Evolutionary conservation across 2,888 invertebrate species (phyloP).

Genomic region (Baccha elongata): DNA sequence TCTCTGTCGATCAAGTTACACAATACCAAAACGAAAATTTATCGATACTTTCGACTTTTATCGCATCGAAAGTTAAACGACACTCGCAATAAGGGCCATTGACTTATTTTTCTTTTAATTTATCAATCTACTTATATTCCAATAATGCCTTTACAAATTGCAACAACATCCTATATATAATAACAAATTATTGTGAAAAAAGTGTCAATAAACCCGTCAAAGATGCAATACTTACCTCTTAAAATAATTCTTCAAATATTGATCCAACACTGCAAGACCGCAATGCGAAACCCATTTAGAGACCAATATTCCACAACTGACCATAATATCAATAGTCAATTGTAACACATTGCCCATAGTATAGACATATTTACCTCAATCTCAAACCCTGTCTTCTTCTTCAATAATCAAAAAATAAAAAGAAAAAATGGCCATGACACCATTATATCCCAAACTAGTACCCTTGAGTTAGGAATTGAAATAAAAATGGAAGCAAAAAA

Average conservation of each 20-base stretch:
- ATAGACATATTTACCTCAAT: slow-evolving; percentile 28
- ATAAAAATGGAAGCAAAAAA: slow-evolving; percentile 17
- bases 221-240: slow-evolving; percentile 32
- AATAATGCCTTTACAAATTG: too few species aligned
- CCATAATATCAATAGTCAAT: slow-evolving; percentile 32
- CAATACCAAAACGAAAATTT: too few species aligned
- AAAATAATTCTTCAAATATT: slow-evolving; percentile 49
- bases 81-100: too few species aligned
- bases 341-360: slow-evolving; percentile 13
- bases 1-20: too few species aligned
- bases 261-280: slow-evolving; percentile 66
- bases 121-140: too few species aligned
- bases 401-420: slow-evolving; percentile 2
- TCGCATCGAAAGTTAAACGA: too few species aligned
- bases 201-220: too few species aligned
- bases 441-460: slow-evolving; percentile 54
- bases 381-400: slow-evolving; percentile 2
- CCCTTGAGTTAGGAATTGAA: slow-evolving; percentile 63
- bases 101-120: too few species aligned
- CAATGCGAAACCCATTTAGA: slow-evolving; percentile 64
- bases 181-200: too few species aligned
- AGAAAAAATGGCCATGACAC: slow-evolving; percentile 63
- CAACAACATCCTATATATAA: too few species aligned
- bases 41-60: too few species aligned
- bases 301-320: slow-evolving; percentile 47